phyloP scores from a whole-genome alignment of 2,797 vertebrate species.

The Crocodylus rhombifer region DNA sequence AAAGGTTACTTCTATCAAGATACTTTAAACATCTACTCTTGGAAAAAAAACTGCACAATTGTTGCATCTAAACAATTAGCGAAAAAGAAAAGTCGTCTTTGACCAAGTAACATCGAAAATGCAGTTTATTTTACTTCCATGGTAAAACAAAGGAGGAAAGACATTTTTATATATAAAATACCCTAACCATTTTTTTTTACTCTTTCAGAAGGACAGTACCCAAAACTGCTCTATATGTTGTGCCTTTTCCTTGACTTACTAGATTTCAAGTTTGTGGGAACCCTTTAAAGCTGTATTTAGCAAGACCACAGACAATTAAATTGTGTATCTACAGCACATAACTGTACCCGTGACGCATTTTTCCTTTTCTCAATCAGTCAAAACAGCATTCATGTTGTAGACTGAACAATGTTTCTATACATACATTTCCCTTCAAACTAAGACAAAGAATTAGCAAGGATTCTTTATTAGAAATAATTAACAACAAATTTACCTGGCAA shows the following conservation, averaged over 20 bases:
- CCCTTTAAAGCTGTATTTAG: not conserved
- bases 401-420: not conserved
- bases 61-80: not conserved
- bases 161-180: not conserved
- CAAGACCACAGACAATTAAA: not conserved
- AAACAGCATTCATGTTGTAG: rapidly evolving
- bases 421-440: not conserved
- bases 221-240: not conserved
- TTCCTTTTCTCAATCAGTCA: not conserved
- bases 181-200: not conserved
- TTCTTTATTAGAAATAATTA: not conserved
- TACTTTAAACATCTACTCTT: not conserved
- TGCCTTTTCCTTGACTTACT: not conserved
- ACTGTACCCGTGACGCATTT: not conserved
- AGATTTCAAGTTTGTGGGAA: not conserved
- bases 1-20: not conserved
- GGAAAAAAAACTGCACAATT: not conserved
- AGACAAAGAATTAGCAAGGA: not conserved
- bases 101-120: no score
- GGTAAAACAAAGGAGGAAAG: no score
- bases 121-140: no score
- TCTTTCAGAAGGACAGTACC: not conserved
- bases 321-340: not conserved
- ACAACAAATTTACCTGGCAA: conserved; percentile 86
- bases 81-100: no score